Conservation (phyloP, 2,888 invertebrate species). For the Quadroppia sp. region DNA sequence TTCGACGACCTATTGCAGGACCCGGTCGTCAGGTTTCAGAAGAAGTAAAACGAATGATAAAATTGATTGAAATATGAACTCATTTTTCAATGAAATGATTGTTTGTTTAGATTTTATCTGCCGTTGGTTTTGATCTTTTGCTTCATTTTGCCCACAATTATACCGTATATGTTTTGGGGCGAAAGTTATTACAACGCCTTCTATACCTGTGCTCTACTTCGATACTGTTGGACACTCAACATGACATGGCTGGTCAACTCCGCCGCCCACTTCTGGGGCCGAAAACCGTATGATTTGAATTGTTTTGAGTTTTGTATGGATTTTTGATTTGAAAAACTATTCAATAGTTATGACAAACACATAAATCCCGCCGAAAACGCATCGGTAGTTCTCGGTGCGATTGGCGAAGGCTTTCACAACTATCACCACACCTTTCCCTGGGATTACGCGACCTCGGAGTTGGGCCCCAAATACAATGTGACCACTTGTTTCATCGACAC, state of each 20-base stretch:
- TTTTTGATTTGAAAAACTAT: background rate
- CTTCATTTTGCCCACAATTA: conserved; percentile 61
- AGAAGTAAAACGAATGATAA: conserved; percentile 53
- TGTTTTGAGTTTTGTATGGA: background rate
- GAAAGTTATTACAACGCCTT: conserved; percentile 74
- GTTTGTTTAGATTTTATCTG: conserved; percentile 52
- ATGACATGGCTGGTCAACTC: conserved; percentile 93
- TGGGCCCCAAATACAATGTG: conserved; percentile 52
- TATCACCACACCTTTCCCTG: conserved; percentile 56
- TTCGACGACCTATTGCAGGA: conserved; percentile 55
- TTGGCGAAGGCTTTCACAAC: conserved; percentile 54
- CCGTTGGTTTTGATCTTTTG: conserved; percentile 54
- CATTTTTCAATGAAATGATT: conserved; percentile 5
- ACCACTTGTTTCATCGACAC: conserved; percentile 55
- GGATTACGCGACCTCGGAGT: conserved; percentile 55
- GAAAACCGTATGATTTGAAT: conserved; percentile 63
- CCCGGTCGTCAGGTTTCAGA: conserved; percentile 55
- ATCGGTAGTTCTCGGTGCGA: conserved; percentile 51
- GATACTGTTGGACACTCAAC: conserved; percentile 80
- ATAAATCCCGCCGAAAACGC: conserved; percentile 54
- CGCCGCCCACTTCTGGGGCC: conserved; percentile 89
- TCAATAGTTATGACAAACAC: conserved; percentile 65
- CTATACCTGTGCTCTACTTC: conserved; percentile 70
- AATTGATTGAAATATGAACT: background rate
- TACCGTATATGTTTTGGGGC: conserved; percentile 78